phyloP scores from a whole-genome alignment of 1,140 invertebrate genomes.

The Nasonia vitripennis region DNA sequence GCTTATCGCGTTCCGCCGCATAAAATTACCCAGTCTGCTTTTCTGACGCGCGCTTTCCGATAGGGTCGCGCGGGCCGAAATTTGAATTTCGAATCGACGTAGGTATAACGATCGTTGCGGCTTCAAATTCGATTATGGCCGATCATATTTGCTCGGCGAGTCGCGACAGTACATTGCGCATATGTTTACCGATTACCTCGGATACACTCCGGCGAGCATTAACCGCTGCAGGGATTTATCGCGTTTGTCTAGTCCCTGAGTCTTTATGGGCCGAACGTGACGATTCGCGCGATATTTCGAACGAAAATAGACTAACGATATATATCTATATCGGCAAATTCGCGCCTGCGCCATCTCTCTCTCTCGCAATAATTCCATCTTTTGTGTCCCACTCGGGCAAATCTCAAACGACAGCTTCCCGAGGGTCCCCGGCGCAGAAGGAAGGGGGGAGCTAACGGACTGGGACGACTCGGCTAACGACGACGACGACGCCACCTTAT shows the following conservation, averaged over 20 bases:
- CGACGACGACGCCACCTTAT: conserved; percentile 25
- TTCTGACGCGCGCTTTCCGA: background rate
- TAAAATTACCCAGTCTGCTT: background rate
- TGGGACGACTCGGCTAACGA: conserved; percentile 19
- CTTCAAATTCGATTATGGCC: conserved; percentile 21
- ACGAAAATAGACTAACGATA: too few species aligned
- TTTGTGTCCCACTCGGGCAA: background rate
- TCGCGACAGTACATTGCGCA: background rate
- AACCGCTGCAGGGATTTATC: background rate
- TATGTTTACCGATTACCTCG: conserved; percentile 1
- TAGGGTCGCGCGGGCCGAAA: background rate
- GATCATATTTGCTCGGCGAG: conserved; percentile 11
- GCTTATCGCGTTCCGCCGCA: background rate
- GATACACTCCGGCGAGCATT: background rate
- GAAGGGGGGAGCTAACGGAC: background rate
- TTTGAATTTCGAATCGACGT: conserved; percentile 10
- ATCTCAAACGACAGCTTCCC: background rate
- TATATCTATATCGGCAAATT: background rate
- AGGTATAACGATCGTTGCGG: background rate
- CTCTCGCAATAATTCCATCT: background rate
- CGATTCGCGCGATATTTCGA: too few species aligned
- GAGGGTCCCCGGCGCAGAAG: background rate
- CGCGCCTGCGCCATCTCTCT: background rate
- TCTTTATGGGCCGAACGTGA: too few species aligned
- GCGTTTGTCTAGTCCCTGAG: too few species aligned